Evolutionary conservation across 2,888 invertebrate genomes (phyloP), one percentile per base, ranked within the genome.

Genomic region (Idaea aversata): DNA sequence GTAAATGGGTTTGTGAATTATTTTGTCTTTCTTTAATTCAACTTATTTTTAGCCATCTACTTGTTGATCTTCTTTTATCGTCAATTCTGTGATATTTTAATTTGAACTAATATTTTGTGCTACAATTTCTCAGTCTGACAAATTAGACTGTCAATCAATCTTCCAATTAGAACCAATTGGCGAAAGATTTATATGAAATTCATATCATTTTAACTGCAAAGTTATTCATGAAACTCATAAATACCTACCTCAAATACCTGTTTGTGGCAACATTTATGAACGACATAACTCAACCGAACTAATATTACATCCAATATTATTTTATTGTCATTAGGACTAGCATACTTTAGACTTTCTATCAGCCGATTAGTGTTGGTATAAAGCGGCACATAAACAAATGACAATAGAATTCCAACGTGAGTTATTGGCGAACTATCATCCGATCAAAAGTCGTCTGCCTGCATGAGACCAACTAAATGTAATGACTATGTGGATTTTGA

Each of bases 401-500:
- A 25, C 25, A 13, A 47, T 13, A 6, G 47, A 4, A 4, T 47
- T 47, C 47, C 4, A 47, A 47, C 13, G 13, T 7, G 13, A 47
- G 13, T 7, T 13, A 47, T 47, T 13, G 36, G 6, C 5, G 10
- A 36, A 36, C 36, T 7, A 25, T 25, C 36, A 36, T 7, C 13
- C 47, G 4, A 47, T 13, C 47, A 47, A 47, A 47, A 47, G 13
- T 47, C 77, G 85, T 76, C 77, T 78, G 82, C 78, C 82, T 80
- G 84, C 82, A 84, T 83, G 80, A 78, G 77, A 74, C 92, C 87
- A 92, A 92, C 92, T 92, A 92, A 92, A 91, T 87, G 81, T 83
- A 88, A 91, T 92, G 92, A 92, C 92, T 86, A 76, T 86, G 91
- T 90, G 82, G 77, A 87, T 85, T 90, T 80, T 79, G 83, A 86